Base-by-base conservation (phyloP, 2,888 invertebrate species). In the Nebria salina region DNA sequence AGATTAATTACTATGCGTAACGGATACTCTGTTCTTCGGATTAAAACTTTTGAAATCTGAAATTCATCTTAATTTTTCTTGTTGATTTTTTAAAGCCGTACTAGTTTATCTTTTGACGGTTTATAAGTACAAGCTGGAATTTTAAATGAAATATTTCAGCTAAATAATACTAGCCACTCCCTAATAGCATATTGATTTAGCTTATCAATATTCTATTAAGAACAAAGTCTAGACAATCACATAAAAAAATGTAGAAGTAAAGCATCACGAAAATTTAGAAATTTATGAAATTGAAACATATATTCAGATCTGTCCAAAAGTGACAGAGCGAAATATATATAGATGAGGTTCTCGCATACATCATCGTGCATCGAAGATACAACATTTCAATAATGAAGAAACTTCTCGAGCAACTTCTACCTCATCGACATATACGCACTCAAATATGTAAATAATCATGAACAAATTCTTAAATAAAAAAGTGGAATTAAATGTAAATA, bases 1-100 rank as follows among this genome's bases (percentile, higher is more conserved):
- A 75, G 75, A 80, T 80, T 80, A 80, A 80, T 80, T 80, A 75
- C 80, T 75, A 75, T 75, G 80, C 80, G 75, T 80, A 72, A 80
- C 75, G 75, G 65, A 80, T 80, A 80, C 74, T 75, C 54, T 54
- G 70, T 65, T 80, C 80, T 75, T 70, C 75, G 80, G 75, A 80
- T 80, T 80, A 80, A 75, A 80, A 80, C 72, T 80, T 79, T 75
- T 80, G 41, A 72, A 75, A 80, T 80, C 75, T 80, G 66, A 75
- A 72, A 80, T 80, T 80, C 75, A 75, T 80, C 75, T 75, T 80
- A 80, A 80, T 75, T 80, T 80, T 75, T 80, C 80, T 75, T 80
- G 80, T 80, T 80, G 80, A 80, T 80, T 80, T 80, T 80, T 64
- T 80, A 75, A 70, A 75, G 73, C 68, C 65, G 68, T 74, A 75